Base-by-base conservation (phyloP, 37 sponge, comb jelly and placozoan genomes). In the Hormiphora californensis region DNA sequence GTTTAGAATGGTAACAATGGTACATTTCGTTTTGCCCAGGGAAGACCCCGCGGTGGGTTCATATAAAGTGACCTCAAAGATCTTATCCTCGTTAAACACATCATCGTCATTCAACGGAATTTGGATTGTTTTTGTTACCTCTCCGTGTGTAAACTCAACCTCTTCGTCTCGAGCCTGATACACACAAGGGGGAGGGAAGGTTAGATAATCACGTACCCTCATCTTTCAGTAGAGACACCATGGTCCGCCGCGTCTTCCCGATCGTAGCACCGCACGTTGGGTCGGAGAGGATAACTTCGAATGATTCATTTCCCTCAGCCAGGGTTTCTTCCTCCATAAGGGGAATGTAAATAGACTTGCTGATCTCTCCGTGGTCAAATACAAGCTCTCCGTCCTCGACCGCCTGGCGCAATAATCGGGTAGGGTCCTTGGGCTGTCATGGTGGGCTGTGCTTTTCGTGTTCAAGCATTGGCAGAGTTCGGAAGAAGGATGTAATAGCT, bases 1-100 rank as follows among this genome's bases (percentile, higher is more conserved):
- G 33, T 86, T 86, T 21, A 86, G 59, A 86, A 86, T 86, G 7
- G 86, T 86, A 49, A 86, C 62, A 59, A 59, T 57, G n/a, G 86
- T 86, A 0, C 62, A 86, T 25, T 86, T 86, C 5, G 39, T 27
- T 86, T 86, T 57, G 22, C 86, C 86, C 23, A 86, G 59, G 40
- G 62, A 28, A 1, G 86, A 27, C 19, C 86, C 86, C 3, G 61
- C 86, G 28, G 59, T 86, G 38, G 86, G 86, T 1, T 86, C 86
- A 30, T n/a, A 54, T 21, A 86, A n/a, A 39, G 39, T 57, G n/a
- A 86, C 61, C 39, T 86, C 61, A 33, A 86, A 86, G 36, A 57
- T 86, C 61, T 86, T 57, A 21, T 86, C 86, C 22, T 86, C 62
- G 59, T 86, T 57, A 23, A 86, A 86, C 21, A 86, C 62, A 19